Percentiles rank a stretch among this genome's conserved stretches.
Evolutionary conservation across 2,113 vertebrate genomes (phyloP).

Genomic region (Periophthalmus modestus): DNA sequence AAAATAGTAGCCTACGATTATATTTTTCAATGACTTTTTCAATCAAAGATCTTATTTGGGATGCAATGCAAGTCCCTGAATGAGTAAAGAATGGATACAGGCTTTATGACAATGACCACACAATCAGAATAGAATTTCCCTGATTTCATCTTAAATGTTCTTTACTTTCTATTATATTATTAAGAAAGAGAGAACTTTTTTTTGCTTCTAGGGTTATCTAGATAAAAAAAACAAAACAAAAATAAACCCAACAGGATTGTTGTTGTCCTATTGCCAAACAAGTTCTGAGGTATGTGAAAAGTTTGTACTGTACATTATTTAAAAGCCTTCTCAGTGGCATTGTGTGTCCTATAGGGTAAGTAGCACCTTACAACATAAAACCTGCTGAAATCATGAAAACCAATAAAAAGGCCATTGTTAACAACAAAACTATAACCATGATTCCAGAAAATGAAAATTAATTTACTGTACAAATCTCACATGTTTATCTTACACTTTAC

Average conservation of each 20-base stretch:
- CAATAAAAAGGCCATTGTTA: constrained; percentile 61
- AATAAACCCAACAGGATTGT: constrained; percentile 78
- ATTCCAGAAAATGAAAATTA: constrained; percentile 83
- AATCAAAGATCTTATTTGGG: constrained; percentile 72
- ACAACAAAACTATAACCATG: constrained; percentile 90
- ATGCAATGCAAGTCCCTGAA: constrained; percentile 72
- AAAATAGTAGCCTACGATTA: background rate
- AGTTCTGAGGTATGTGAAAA: constrained; percentile 99
- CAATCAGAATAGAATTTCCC: constrained; percentile 90
- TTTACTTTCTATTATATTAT: constrained; percentile 89
- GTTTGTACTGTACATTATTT: constrained; percentile 87
- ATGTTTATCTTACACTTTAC: constrained; percentile 85
- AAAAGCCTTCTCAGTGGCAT: constrained; percentile 85
- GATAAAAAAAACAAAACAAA: constrained; percentile 62
- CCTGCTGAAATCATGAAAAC: constrained; percentile 86
- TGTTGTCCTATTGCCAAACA: constrained; percentile 93
- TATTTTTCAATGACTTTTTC: background rate
- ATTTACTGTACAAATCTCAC: constrained; percentile 97
- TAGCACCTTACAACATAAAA: constrained; percentile 96
- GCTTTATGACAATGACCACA: constrained; percentile 80
- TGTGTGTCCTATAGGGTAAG: constrained; percentile 87
- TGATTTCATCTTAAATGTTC: constrained; percentile 93
- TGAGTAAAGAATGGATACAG: constrained; percentile 81
- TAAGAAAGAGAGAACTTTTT: constrained; percentile 80
- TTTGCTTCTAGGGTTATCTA: constrained; percentile 65